These are phyloP conservation scores for Latrodectus elegans DNA, from an alignment of 2,888 invertebrate species.

Conservation along the genomic window DNA sequence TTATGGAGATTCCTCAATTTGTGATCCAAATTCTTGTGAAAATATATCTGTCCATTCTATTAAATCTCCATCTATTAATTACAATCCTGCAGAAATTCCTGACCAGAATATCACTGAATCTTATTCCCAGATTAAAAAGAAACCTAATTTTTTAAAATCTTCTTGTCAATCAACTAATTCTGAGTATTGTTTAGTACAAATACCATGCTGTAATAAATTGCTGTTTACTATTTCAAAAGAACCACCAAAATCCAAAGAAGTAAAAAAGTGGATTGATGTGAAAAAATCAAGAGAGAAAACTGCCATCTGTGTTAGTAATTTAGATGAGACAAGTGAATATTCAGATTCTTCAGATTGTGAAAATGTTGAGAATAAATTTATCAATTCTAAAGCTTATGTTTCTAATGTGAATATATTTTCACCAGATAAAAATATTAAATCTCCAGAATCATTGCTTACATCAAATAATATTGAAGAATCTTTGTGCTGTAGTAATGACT, in stretches of 20 bases:
- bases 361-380: too few relatives aligned
- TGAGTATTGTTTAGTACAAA: too few relatives aligned
- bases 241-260: not conserved
- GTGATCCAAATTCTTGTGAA: conserved; percentile 26
- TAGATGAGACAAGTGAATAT: too few relatives aligned
- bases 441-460: not conserved
- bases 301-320: too few relatives aligned
- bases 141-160: too few relatives aligned
- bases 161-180: too few relatives aligned
- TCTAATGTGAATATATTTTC: not conserved
- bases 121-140: too few relatives aligned
- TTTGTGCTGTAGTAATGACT: too few relatives aligned
- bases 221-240: not conserved
- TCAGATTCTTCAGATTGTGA: too few relatives aligned
- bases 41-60: not conserved
- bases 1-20: conserved; percentile 55
- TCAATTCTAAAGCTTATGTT: too few relatives aligned
- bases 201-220: not conserved
- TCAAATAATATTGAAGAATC: conserved; percentile 5
- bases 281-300: too few relatives aligned
- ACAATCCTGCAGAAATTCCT: not conserved
- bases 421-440: not conserved
- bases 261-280: not conserved
- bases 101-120: too few relatives aligned
- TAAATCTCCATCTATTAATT: not conserved